These are phyloP conservation scores for Hyperopisus bebe DNA, from an alignment of 2,113 vertebrate species.

Conservation along the genomic window DNA sequence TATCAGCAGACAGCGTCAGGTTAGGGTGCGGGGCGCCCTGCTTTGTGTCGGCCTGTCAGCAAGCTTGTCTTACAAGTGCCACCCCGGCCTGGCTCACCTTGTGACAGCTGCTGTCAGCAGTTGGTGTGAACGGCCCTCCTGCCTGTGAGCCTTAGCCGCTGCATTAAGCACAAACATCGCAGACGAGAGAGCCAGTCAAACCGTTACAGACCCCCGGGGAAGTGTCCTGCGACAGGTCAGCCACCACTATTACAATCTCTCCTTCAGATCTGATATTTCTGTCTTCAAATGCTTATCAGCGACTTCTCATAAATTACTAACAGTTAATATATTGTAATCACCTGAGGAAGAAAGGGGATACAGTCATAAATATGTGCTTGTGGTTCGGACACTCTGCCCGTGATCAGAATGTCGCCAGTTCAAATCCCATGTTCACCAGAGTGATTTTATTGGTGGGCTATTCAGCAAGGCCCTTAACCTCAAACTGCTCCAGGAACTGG, in stretches of 20 bases:
- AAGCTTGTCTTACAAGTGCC: conserved; percentile 55
- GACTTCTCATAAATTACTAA: not conserved
- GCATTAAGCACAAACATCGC: conserved; percentile 30
- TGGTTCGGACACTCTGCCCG: not conserved
- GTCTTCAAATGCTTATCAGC: not conserved
- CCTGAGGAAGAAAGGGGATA: not conserved
- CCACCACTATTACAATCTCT: not conserved
- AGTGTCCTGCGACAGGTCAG: not conserved
- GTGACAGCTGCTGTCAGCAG: conserved; percentile 64
- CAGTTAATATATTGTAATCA: not conserved
- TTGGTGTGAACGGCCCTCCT: conserved; percentile 49
- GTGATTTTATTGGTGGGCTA: not conserved
- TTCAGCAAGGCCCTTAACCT: not conserved
- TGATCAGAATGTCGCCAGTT: not conserved
- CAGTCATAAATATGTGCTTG: not conserved
- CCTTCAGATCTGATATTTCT: not conserved
- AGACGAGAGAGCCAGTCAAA: not conserved
- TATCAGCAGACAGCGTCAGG: conserved; percentile 35
- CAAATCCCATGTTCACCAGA: not conserved
- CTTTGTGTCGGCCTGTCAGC: conserved; percentile 55
- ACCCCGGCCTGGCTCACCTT: conserved; percentile 41
- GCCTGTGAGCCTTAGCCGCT: conserved; percentile 35
- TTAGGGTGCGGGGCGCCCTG: conserved; percentile 34
- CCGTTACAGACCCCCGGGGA: not conserved
- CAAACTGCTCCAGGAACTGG: not conserved